A percentile compares a stretch with the other conserved stretches of the same genome.
Conservation (phyloP, 2,797 vertebrate genomes). For the Bovichtus diacanthus region DNA sequence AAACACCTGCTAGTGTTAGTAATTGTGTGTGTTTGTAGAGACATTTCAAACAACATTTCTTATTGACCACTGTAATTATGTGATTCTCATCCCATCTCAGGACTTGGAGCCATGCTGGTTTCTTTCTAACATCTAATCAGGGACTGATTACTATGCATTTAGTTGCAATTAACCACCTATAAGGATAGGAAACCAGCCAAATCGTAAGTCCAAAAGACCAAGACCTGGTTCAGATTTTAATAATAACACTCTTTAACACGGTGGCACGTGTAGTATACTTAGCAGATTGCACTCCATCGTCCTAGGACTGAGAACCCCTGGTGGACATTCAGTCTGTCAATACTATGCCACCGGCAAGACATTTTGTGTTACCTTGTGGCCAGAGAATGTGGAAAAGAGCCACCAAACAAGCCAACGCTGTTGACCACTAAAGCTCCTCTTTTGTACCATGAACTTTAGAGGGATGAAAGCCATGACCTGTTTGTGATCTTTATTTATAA, state of each 20-base stretch:
- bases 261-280: background rate
- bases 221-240: slow-evolving; percentile 1
- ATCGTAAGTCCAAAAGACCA: slow-evolving; percentile 15
- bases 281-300: background rate
- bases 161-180: slow-evolving; percentile 51
- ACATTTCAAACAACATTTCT: slow-evolving; percentile 41
- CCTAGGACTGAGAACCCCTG: background rate
- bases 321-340: background rate
- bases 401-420: slow-evolving; percentile 32
- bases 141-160: slow-evolving; percentile 54
- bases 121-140: slow-evolving; percentile 48
- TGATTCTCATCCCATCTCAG: slow-evolving; percentile 37
- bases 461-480: slow-evolving; percentile 83
- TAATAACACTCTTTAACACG: background rate
- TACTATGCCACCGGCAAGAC: background rate
- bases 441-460: slow-evolving; percentile 81
- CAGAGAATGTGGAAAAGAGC: slow-evolving; percentile 36
- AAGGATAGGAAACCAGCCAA: slow-evolving; percentile 30
- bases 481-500: slow-evolving; percentile 86
- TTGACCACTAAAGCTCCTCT: slow-evolving; percentile 54
- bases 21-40: slow-evolving; percentile 24
- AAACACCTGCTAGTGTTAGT: slow-evolving; percentile 44
- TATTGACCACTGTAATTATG: slow-evolving; percentile 53
- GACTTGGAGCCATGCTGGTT: slow-evolving; percentile 38
- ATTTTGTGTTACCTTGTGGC: slow-evolving; percentile 18